A percentile compares a stretch with the other conserved stretches of the same genome.
phyloP scores from a whole-genome alignment of 2,797 vertebrate genomes.

The Betta splendens region DNA sequence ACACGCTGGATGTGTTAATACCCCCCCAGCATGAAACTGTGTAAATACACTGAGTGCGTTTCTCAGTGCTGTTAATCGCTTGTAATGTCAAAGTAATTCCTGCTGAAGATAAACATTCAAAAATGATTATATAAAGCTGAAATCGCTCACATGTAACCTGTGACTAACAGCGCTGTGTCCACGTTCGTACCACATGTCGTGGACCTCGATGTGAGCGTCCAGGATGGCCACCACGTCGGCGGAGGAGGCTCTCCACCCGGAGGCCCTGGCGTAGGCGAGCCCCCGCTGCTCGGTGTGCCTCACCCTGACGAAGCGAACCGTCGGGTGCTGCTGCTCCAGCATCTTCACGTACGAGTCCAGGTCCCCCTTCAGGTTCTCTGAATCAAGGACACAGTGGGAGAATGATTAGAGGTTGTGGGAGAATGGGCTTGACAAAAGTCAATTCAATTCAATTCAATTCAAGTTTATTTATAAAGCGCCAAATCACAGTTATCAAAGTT shows the following conservation, averaged over 20 bases:
- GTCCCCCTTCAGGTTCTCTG: conserved; percentile 72
- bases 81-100: too few relatives aligned
- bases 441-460: too few relatives aligned
- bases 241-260: conserved; percentile 75
- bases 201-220: conserved; percentile 85
- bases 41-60: not conserved
- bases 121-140: too few relatives aligned
- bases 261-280: conserved; percentile 72
- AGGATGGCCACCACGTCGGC: conserved; percentile 84
- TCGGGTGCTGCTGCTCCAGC: conserved; percentile 61
- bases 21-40: too few relatives aligned
- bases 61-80: not conserved
- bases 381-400: not conserved
- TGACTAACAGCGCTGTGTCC: not conserved
- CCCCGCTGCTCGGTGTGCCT: conserved; percentile 75
- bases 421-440: too few relatives aligned
- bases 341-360: conserved; percentile 63
- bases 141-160: too few relatives aligned
- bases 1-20: too few relatives aligned
- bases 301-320: conserved; percentile 63
- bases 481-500: too few relatives aligned
- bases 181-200: conserved; percentile 67
- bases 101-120: too few relatives aligned
- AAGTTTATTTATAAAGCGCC: too few relatives aligned
- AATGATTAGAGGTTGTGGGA: not conserved